Evolutionary conservation across 2,113 vertebrate species (phyloP).

Genomic region (Corapipo altera): DNA sequence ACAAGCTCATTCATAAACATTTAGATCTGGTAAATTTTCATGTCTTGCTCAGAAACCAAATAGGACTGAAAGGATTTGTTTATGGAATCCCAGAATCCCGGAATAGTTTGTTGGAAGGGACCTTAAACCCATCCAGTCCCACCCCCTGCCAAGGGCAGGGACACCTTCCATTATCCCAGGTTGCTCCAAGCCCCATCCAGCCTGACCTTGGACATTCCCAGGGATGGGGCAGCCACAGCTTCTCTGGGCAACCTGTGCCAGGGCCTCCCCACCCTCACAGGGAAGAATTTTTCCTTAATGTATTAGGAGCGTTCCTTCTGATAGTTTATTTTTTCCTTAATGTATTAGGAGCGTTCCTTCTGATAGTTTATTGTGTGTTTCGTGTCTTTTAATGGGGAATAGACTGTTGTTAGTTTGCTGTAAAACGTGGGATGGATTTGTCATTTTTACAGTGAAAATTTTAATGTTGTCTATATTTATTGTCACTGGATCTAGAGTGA

Average conservation of each 20-base stretch:
- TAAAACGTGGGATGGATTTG: background rate
- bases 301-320: background rate
- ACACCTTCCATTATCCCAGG: background rate
- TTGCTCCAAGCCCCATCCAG: accelerated
- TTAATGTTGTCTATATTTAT: accelerated
- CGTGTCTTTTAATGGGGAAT: background rate
- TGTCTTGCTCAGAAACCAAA: background rate
- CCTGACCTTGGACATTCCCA: background rate
- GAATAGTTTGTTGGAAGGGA: background rate
- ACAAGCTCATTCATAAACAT: background rate
- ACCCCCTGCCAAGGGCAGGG: background rate
- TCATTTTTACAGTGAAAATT: background rate
- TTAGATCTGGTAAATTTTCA: background rate
- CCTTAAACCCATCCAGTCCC: background rate
- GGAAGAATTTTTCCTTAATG: too few relatives aligned
- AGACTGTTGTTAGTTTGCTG: background rate
- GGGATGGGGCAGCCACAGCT: background rate
- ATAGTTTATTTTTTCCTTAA: background rate
- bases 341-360: background rate
- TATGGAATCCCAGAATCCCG: background rate
- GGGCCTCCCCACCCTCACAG: accelerated
- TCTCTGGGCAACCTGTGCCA: background rate
- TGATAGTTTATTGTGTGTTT: background rate
- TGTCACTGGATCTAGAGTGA: background rate
- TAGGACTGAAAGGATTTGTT: background rate